These are phyloP conservation scores for Dicycla oo DNA, from an alignment of 2,888 invertebrate genomes.

Conservation along the genomic window DNA sequence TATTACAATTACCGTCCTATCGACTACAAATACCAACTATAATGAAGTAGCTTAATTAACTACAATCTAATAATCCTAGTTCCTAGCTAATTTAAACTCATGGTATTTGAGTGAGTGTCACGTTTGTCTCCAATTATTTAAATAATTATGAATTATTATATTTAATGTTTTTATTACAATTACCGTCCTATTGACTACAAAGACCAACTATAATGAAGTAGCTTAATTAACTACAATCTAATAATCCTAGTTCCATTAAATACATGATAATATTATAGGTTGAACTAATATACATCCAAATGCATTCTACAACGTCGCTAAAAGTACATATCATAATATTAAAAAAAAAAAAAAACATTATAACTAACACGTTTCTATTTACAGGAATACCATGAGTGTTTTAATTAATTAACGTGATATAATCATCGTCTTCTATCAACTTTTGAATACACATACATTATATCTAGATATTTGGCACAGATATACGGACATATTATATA, in stretches of 20 bases:
- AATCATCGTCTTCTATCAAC: neutral
- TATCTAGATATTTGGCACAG: neutral
- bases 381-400: neutral
- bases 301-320: neutral
- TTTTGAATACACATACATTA: neutral
- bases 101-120: too few relatives aligned
- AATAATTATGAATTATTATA: too few relatives aligned
- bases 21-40: neutral
- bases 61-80: conserved; percentile 1
- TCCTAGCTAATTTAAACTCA: too few relatives aligned
- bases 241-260: conserved; percentile 7
- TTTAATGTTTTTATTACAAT: neutral
- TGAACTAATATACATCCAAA: neutral
- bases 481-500: neutral
- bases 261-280: neutral
- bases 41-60: neutral
- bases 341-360: neutral
- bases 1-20: neutral
- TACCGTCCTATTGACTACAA: neutral
- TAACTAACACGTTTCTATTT: neutral
- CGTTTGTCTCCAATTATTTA: too few relatives aligned
- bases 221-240: neutral
- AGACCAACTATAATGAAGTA: neutral
- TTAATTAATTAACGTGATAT: neutral
- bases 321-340: neutral